Conservation (phyloP, 2,888 invertebrate species). For the Neoascia interrupta region DNA sequence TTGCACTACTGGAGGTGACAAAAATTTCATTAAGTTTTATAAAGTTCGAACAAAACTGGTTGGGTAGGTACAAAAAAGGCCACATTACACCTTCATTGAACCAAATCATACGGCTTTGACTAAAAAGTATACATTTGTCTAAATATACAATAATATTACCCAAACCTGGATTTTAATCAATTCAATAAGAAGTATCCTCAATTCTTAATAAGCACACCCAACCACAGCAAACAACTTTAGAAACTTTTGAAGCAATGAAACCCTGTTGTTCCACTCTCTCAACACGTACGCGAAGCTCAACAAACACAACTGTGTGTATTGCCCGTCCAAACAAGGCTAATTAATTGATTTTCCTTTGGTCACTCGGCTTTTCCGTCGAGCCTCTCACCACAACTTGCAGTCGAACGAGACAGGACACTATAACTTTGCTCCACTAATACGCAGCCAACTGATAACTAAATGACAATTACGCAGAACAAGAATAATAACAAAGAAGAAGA, state of each 20-base stretch:
- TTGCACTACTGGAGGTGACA: too few species aligned
- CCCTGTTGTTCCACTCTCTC: not conserved
- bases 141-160: too few species aligned
- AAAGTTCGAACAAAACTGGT: too few species aligned
- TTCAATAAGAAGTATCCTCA: not conserved
- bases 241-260: not conserved
- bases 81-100: too few species aligned
- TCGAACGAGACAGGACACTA: not conserved
- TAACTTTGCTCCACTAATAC: not conserved
- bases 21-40: too few species aligned
- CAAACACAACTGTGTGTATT: not conserved
- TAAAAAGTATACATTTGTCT: too few species aligned
- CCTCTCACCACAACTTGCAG: not conserved
- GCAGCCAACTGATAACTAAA: conserved; percentile 47
- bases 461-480: conserved; percentile 41
- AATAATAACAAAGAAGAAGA: conserved; percentile 11
- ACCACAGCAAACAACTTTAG: not conserved
- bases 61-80: too few species aligned
- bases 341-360: conserved; percentile 40
- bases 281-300: not conserved
- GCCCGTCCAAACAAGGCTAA: conserved; percentile 21
- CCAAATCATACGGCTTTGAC: too few species aligned
- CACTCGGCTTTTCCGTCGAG: conserved; percentile 16
- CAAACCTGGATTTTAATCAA: too few species aligned
- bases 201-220: not conserved